These are phyloP conservation scores for Iguana delicatissima DNA, from an alignment of 2,797 vertebrate genomes.

Conservation along the genomic window DNA sequence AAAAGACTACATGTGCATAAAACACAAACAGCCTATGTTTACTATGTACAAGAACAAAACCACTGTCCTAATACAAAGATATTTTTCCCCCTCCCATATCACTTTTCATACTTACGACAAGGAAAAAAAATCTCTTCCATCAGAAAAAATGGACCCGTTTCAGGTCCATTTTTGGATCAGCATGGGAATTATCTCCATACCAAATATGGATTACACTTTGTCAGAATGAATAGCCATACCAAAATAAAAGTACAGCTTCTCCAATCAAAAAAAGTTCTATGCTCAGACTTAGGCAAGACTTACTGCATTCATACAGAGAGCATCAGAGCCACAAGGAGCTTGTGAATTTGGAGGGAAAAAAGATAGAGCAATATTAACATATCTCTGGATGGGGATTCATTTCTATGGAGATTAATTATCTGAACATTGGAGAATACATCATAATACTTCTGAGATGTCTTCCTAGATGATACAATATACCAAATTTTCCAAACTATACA, in stretches of 20 bases:
- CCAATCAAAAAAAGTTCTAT: not conserved
- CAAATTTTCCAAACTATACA: not conserved
- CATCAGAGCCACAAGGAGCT: not conserved
- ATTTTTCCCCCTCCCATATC: not conserved
- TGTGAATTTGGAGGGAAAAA: not conserved
- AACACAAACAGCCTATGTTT: not conserved
- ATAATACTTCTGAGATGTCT: not conserved
- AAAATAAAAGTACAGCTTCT: not conserved
- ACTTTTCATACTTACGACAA: not conserved
- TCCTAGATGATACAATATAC: not conserved
- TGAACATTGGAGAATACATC: not conserved
- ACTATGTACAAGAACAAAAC: not conserved
- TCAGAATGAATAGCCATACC: not conserved
- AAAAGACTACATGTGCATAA: not conserved
- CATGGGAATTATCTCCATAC: not conserved
- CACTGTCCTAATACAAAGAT: not conserved
- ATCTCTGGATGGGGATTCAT: not conserved
- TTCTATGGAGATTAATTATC: not conserved
- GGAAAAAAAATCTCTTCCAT: not conserved
- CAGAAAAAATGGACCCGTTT: not conserved
- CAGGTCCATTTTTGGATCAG: not conserved
- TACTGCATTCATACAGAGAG: not conserved
- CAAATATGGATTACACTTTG: not conserved
- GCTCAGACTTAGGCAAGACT: not conserved
- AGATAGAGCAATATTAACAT: not conserved